phyloP scores from a whole-genome alignment of 35 echinoderm and acorn worm species.

The Lytechinus variegatus region DNA sequence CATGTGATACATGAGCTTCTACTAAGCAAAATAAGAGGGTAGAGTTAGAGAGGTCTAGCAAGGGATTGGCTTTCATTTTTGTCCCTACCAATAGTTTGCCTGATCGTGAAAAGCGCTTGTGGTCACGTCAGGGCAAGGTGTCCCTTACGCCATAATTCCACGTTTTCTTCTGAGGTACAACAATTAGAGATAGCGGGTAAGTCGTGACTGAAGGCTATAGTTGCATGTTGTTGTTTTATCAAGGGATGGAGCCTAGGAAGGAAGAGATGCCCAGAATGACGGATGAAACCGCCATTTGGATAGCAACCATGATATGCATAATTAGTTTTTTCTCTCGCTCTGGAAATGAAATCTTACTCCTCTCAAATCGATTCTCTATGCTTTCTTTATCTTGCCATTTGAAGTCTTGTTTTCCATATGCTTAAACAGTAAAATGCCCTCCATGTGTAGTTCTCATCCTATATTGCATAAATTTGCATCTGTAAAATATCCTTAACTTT shows the following conservation, averaged over 20 bases:
- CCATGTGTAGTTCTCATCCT: no score
- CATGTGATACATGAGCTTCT: background rate
- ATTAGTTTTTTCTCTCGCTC: background rate
- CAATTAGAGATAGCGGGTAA: background rate
- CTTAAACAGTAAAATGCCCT: no score
- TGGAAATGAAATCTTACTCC: background rate
- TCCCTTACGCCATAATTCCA: background rate
- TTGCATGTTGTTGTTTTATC: background rate
- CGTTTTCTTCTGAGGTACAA: background rate
- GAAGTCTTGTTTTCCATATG: background rate
- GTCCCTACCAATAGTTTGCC: background rate
- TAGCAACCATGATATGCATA: background rate
- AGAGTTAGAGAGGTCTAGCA: background rate
- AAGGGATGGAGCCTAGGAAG: background rate
- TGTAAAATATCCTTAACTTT: no score
- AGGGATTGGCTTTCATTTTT: background rate
- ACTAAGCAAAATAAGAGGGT: background rate
- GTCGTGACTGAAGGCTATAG: constrained; percentile 1
- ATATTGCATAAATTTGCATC: no score
- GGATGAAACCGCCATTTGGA: background rate
- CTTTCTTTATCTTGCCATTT: background rate
- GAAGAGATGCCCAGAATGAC: background rate
- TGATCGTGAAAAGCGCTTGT: background rate
- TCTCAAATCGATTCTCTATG: background rate
- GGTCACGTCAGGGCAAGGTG: background rate